Evolutionary conservation across 2,113 vertebrate genomes (phyloP).

Genomic region (Chamaetylas fuelleborni): DNA sequence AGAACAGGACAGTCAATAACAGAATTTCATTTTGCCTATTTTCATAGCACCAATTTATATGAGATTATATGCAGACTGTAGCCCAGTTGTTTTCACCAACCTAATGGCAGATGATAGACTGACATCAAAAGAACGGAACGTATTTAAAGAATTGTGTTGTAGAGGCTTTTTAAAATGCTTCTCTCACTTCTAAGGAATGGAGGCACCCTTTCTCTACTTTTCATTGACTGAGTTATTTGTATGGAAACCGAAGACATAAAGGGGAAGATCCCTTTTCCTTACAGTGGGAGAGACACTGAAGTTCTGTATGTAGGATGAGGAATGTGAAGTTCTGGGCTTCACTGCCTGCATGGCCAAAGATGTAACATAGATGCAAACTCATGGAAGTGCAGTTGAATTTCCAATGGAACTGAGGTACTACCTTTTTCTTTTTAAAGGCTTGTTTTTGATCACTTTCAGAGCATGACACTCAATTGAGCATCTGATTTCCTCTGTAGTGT

Average conservation of each 20-base stretch:
- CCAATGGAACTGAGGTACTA: background rate
- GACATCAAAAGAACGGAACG: background rate
- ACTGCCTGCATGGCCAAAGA: background rate
- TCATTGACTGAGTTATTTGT: background rate
- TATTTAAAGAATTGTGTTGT: background rate
- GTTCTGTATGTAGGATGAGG: background rate
- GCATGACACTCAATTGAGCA: rapidly evolving
- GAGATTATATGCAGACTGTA: background rate
- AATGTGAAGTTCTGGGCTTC: background rate
- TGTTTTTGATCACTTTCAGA: background rate
- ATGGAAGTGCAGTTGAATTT: background rate
- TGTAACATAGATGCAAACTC: background rate
- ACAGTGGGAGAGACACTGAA: background rate
- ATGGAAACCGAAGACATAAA: background rate
- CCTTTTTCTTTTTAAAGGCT: background rate
- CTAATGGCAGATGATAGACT: background rate
- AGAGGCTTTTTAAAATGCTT: background rate
- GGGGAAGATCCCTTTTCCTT: background rate
- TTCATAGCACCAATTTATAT: background rate
- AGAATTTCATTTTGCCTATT: background rate
- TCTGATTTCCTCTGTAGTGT: background rate
- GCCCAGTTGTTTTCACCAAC: background rate
- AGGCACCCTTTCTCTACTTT: background rate
- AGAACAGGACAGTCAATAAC: background rate
- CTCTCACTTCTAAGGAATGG: background rate